Base-by-base conservation (phyloP, 2,113 vertebrate species). In the Tautogolabrus adspersus region DNA sequence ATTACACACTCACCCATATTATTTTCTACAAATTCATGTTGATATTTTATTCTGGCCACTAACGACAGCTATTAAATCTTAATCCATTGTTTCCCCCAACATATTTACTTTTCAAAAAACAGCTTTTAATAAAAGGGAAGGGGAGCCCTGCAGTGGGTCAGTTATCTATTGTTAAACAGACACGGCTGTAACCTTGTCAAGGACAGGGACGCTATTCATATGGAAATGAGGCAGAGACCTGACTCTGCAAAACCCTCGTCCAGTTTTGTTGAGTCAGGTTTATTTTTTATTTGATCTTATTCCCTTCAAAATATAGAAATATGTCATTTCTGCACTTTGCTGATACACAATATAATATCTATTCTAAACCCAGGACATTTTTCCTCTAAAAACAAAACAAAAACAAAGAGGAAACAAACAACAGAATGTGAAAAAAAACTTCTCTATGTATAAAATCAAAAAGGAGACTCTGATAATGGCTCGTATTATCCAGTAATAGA, bases 151-250 rank as follows among this genome's bases (percentile, higher is more conserved):
- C n/a, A 55, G 37, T 59, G 49, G 37, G 21, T 75, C 40, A 64
- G 42, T 76, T 18, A 71, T 59, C 42, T 54, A 51, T 9, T 62
- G n/a, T 15, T 26, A 56, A 76, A 5, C n/a, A 54, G 22, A 38
- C n/a, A 37, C 54, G 61, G 21, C 64, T 75, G n/a, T 77, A 49
- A 38, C 56, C 60, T 67, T 73, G 58, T 67, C 51, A 76, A 81
- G 40, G 75, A 63, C 59, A 78, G 37, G 5, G 23, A 66, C 0
- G 52, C 46, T 66, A 57, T 74, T 73, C 54, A 16, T 79, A 74
- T 73, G 63, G 37, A 66, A 47, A 87, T 73, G 55, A 85, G 66
- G 71, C 46, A 47, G 8, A 87, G 10, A 38, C 49, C 51, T 64
- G 67, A 79, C 46, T 70, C 42, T 66, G 73, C 72, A 82, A 66